phyloP scores from a whole-genome alignment of 2,113 vertebrate genomes.

The Cottus gobio region DNA sequence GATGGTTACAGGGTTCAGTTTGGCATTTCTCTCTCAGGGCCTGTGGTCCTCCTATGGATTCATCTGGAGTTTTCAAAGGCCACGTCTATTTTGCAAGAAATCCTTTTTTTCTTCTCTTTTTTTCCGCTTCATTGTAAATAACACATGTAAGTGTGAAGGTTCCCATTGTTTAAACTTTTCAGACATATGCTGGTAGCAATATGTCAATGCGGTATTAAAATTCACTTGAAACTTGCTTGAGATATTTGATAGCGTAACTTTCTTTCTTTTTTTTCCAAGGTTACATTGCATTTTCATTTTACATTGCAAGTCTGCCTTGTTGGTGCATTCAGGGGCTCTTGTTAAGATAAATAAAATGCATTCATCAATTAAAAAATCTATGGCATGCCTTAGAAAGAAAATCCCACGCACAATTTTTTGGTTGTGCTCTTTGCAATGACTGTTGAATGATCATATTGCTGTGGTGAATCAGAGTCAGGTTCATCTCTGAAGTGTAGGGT shows the following conservation, averaged over 20 bases:
- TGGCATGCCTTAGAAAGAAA: not conserved
- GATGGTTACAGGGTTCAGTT: conserved; percentile 38
- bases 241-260: conserved; percentile 1
- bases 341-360: not conserved
- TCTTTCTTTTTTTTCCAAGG: conserved; percentile 28
- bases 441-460: not conserved
- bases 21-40: conserved; percentile 10
- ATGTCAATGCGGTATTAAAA: not conserved
- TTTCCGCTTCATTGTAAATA: not conserved
- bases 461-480: not conserved
- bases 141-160: not conserved
- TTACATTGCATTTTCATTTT: conserved; percentile 14
- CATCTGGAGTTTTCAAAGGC: not conserved
- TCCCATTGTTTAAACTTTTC: not conserved
- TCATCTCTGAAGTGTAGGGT: not conserved
- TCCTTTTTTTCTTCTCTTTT: no score
- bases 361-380: not conserved
- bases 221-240: not conserved
- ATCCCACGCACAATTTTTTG: not conserved
- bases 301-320: not conserved
- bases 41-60: not conserved
- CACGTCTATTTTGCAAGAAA: not conserved
- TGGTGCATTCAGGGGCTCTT: not conserved
- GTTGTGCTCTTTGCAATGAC: not conserved
- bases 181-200: not conserved